These are phyloP conservation scores for Melipona bicolor DNA, from an alignment of 2,888 invertebrate genomes.

Conservation along the genomic window DNA sequence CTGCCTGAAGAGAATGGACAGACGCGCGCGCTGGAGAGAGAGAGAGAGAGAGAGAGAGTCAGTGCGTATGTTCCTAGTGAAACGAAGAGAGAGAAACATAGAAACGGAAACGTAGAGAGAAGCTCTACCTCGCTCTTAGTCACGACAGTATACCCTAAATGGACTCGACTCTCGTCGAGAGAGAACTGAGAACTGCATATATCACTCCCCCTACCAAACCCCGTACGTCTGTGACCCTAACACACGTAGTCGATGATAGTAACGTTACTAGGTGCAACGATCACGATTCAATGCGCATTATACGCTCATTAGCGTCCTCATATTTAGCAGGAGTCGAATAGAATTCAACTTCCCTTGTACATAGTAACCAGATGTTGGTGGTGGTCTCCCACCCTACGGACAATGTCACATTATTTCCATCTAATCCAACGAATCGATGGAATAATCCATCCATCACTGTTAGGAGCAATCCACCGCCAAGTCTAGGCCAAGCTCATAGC, in stretches of 20 bases:
- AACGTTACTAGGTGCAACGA: conserved; percentile 42
- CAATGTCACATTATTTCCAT: conserved; percentile 68
- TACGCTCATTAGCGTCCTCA: conserved; percentile 66
- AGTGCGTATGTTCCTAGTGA: not conserved
- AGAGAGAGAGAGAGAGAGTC: not conserved
- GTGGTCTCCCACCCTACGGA: conserved; percentile 26
- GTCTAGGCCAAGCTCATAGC: not conserved
- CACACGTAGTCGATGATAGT: conserved; percentile 21
- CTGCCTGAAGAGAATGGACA: conserved; percentile 36
- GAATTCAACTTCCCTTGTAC: conserved; percentile 58
- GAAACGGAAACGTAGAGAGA: conserved; percentile 9
- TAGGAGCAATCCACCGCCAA: conserved; percentile 40
- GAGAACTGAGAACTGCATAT: conserved; percentile 19
- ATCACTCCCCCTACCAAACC: conserved; percentile 23
- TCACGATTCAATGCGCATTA: conserved; percentile 67
- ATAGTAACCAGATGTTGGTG: conserved; percentile 61
- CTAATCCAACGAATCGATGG: conserved; percentile 66
- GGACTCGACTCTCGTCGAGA: conserved; percentile 55
- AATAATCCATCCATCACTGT: conserved; percentile 69
- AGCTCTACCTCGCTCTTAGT: conserved; percentile 46
- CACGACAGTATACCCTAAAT: conserved; percentile 65
- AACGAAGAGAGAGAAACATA: not conserved
- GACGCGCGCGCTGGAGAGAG: conserved; percentile 4
- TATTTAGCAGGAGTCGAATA: conserved; percentile 42
- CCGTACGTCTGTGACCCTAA: conserved; percentile 15